Evolutionary conservation across 2,888 invertebrate genomes (phyloP), one percentile per base, ranked within the genome.

Genomic region (Schizaphis graminum): DNA sequence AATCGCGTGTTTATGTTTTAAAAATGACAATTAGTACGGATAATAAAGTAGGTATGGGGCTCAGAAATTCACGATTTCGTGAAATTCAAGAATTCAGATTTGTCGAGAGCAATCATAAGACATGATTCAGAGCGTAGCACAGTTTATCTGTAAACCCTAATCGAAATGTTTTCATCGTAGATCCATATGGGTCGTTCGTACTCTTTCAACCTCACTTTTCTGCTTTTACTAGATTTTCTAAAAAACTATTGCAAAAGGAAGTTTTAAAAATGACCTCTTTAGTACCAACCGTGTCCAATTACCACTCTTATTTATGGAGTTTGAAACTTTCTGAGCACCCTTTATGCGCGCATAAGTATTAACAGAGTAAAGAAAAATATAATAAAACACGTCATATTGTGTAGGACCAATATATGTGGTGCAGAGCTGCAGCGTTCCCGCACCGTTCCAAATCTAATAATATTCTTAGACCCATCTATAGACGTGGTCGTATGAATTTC

Each of bases 401-500:
- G 11, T 35, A 35, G 21, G 21, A 35, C 77, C 35, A 16, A 67
- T 67, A 35, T n/a, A 67, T 67, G 77, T 35, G 77, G 35, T n/a
- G 67, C 16, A 67, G 16, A 67, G n/a, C 67, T n/a, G 67, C 28
- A 57, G n/a, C 67, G n/a, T n/a, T 16, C 35, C 67, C 13, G 67
- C n/a, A n/a, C 67, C n/a, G 67, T 67, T 67, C 21, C 35, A 77
- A 77, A 77, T 77, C 77, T 77, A 77, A 77, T 77, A 77, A 77
- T 77, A 77, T 77, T 77, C 21, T 8, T 35, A 77, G 35, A 35
- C 35, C 35, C 35, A 7, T 21, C 2, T 21, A 35, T 35, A 77
- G 28, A 67, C 35, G 21, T 21, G 35, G 77, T 77, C 77, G 35
- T 8, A 21, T 35, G 77, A 2, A 35, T 77, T 77, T 77, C 35